Evolutionary conservation across 2,888 invertebrate genomes (phyloP).

Genomic region (Sarcophaga variegata): DNA sequence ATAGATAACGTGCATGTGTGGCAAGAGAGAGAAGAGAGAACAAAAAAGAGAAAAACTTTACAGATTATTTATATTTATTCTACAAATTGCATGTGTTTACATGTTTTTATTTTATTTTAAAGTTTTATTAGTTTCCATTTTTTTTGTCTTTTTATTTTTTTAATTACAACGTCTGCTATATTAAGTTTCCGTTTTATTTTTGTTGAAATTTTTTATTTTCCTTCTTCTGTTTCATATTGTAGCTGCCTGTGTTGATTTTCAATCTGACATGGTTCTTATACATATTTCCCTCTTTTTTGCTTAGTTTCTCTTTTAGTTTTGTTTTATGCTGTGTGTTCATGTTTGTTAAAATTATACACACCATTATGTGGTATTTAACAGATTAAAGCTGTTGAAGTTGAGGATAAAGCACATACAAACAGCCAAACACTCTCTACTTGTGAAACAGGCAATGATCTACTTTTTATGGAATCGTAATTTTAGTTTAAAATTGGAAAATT

Average conservation of each 20-base stretch:
- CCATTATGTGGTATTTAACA: constrained; percentile 39
- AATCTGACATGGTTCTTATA: constrained; percentile 73
- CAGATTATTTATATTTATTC: constrained; percentile 58
- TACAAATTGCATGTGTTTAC: constrained; percentile 57
- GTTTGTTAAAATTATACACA: constrained; percentile 37
- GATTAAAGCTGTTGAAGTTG: constrained; percentile 33
- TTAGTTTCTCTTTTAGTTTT: not conserved
- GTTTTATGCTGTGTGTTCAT: constrained; percentile 1
- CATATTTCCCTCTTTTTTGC: constrained; percentile 25
- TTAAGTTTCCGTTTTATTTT: constrained; percentile 48
- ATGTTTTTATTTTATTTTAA: constrained; percentile 27
- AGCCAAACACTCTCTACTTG: not conserved
- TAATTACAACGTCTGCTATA: constrained; percentile 66
- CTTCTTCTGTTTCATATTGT: constrained; percentile 23
- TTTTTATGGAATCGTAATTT: constrained; percentile 16
- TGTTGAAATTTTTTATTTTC: too few relatives aligned
- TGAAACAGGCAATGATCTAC: constrained; percentile 39
- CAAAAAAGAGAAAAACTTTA: constrained; percentile 6
- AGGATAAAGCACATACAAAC: not conserved
- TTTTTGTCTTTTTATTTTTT: constrained; percentile 52
- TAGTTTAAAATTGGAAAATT: not conserved
- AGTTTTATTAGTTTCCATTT: not conserved
- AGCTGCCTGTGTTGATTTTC: constrained; percentile 65
- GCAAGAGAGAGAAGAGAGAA: not conserved
- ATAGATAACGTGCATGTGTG: not conserved